Conservation (phyloP, 2,888 invertebrate species). For the Nudaria mundana region DNA sequence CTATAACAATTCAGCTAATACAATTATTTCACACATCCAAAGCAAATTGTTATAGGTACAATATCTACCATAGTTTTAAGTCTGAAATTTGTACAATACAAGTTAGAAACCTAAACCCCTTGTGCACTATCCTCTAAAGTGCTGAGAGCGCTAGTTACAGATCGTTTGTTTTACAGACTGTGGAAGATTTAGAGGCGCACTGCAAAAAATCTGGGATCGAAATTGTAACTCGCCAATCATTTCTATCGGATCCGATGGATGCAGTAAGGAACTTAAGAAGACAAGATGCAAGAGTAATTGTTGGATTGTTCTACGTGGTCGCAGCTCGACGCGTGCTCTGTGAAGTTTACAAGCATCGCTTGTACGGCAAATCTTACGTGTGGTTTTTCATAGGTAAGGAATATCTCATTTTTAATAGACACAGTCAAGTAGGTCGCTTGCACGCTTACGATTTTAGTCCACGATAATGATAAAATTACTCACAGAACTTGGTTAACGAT, state of each 20-base stretch:
- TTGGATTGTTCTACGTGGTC: slow-evolving; percentile 99
- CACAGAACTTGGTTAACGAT: no score
- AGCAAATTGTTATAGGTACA: no score
- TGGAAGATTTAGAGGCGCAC: slow-evolving; percentile 97
- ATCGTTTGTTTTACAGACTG: slow-evolving; percentile 85
- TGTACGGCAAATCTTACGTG: slow-evolving; percentile 97
- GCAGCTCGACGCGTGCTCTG: slow-evolving; percentile 98
- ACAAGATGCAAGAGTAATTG: slow-evolving; percentile 98
- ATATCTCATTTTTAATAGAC: no score
- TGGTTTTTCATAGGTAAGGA: slow-evolving; percentile 99
- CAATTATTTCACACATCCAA: no score
- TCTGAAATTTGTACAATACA: no score
- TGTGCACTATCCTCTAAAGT: no score
- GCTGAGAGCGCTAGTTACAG: not conserved
- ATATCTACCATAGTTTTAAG: no score
- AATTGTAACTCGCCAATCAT: slow-evolving; percentile 97
- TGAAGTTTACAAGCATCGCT: slow-evolving; percentile 95
- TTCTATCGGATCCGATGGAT: slow-evolving; percentile 97
- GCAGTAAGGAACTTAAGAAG: slow-evolving; percentile 96
- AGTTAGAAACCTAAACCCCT: no score
- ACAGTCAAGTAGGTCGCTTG: no score
- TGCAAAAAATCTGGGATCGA: slow-evolving; percentile 96
- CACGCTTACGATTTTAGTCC: no score
- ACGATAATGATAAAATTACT: no score
- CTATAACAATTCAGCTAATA: no score